Evolutionary conservation across 2,888 invertebrate species (phyloP).

Genomic region (Schizotus pectinicornis): DNA sequence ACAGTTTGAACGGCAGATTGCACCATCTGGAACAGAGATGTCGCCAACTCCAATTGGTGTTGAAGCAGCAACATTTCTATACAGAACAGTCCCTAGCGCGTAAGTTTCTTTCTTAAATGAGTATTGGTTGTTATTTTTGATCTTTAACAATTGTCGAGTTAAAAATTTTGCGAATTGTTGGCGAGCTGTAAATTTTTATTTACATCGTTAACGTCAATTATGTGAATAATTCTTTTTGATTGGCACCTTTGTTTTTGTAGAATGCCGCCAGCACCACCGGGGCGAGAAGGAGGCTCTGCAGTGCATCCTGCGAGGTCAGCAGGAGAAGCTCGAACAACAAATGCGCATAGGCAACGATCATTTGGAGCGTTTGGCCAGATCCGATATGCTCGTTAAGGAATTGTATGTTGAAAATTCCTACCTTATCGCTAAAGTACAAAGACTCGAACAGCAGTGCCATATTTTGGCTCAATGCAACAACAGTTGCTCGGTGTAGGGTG

Average conservation of each 20-base stretch:
- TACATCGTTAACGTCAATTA: slow-evolving; percentile 5
- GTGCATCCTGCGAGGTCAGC: slow-evolving; percentile 60
- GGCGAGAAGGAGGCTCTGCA: slow-evolving; percentile 63
- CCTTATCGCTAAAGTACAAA: slow-evolving; percentile 69
- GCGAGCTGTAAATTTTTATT: too few relatives aligned
- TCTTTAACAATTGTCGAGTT: too few relatives aligned
- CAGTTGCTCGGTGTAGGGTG: slow-evolving; percentile 43
- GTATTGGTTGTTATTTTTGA: background rate
- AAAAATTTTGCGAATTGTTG: too few relatives aligned
- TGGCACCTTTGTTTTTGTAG: slow-evolving; percentile 52
- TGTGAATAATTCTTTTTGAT: too few relatives aligned
- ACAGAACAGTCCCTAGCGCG: slow-evolving; percentile 69
- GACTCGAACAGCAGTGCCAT: slow-evolving; percentile 64
- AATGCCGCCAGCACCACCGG: slow-evolving; percentile 64
- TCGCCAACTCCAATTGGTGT: slow-evolving; percentile 66
- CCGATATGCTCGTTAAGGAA: slow-evolving; percentile 81
- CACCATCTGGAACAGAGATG: slow-evolving; percentile 67
- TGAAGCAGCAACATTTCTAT: slow-evolving; percentile 67
- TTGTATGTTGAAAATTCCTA: slow-evolving; percentile 86
- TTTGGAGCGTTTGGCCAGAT: slow-evolving; percentile 72
- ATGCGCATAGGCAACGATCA: slow-evolving; percentile 63
- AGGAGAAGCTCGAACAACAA: slow-evolving; percentile 64
- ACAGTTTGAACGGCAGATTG: slow-evolving; percentile 51
- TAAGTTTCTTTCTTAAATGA: slow-evolving; percentile 62
- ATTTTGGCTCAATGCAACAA: slow-evolving; percentile 57